Evolutionary conservation across 2,888 invertebrate species (phyloP), one percentile per base, ranked within the genome.

Genomic region (Perdita meconis): DNA sequence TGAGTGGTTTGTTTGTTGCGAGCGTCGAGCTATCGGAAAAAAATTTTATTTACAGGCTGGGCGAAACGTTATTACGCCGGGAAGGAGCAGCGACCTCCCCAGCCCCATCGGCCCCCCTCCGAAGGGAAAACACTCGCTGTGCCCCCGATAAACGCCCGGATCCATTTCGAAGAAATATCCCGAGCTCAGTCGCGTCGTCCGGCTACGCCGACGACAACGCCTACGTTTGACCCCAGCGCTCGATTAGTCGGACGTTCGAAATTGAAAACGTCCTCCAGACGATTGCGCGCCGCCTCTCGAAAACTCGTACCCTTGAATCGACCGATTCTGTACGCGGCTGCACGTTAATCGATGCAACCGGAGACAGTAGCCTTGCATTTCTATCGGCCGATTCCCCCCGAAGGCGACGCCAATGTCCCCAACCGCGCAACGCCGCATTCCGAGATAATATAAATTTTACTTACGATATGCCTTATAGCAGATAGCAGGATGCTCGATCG

Each of bases 1-100:
- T 56, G 80, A 84, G 82, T 78, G 82, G 82, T 78, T 84, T 80
- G 82, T 82, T 83, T 81, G 83, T 78, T 84, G 72, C 78, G 69
- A 57, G 66, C 66, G 66, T 81, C 69, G 80, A n/a, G 73, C 55
- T 84, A 82, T 80, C 40, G 77, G 74, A 19, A 69, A 66, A 70
- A 81, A 81, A 84, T 73, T 69, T 80, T 82, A 84, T 84, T 84
- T 82, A 72, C 77, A 57, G 53, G 60, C 59, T 42, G 2, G 40
- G 69, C 67, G 75, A 75, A 74, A 81, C 2, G 36, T 22, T 47
- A 78, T 53, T 72, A 53, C 66, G 55, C 30, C 50, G 57, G 53
- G 47, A 80, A 82, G 79, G 70, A 51, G 44, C 50, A 44, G 24
- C 13, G 1, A 12, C n/a, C n/a, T n/a, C n/a, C n/a, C n/a, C n/a